Percentiles rank a stretch among this genome's conserved stretches.
These are phyloP conservation scores for Branchellion lobata DNA, from an alignment of 2,888 invertebrate species.

Conservation along the genomic window DNA sequence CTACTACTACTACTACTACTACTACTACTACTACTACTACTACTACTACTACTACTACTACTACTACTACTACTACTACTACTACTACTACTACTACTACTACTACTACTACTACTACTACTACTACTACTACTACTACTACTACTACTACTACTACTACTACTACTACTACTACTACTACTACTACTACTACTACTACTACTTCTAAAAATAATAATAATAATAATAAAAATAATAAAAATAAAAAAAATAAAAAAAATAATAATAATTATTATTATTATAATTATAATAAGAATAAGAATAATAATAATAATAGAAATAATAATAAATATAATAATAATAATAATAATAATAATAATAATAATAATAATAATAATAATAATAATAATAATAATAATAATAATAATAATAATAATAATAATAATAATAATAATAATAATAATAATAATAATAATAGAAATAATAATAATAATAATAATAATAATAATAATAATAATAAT, in stretches of 20 bases:
- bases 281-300: too few species aligned
- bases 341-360: not conserved
- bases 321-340: not conserved
- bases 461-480: too few species aligned
- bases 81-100: conserved; percentile 41
- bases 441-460: too few species aligned
- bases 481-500: too few species aligned
- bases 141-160: conserved; percentile 41
- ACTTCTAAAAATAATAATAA: not conserved
- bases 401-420: too few species aligned
- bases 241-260: not conserved
- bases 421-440: too few species aligned
- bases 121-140: conserved; percentile 37
- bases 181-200: conserved; percentile 21
- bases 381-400: too few species aligned
- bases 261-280: conserved; percentile 1
- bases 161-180: conserved; percentile 39
- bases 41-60: conserved; percentile 41
- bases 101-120: conserved; percentile 43
- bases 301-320: not conserved
- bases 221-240: not conserved
- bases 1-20: conserved; percentile 41
- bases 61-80: conserved; percentile 39
- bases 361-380: too few species aligned
- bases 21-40: conserved; percentile 40